Conservation (phyloP, 2,888 invertebrate genomes). For the Scaptomyza polygonia region DNA sequence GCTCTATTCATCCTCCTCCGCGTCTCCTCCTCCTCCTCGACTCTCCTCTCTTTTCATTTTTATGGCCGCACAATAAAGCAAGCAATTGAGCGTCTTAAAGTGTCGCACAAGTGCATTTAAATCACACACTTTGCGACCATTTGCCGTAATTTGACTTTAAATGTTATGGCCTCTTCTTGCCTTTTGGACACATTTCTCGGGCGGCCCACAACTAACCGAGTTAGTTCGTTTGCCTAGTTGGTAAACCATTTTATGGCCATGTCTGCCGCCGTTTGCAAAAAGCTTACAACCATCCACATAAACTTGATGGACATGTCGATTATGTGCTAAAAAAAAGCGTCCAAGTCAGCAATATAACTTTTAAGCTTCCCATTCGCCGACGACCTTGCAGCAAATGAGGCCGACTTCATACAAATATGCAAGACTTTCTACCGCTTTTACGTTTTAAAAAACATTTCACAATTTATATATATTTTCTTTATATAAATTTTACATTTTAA, state of each 20-base stretch:
- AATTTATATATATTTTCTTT: constrained; percentile 22
- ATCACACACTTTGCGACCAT: constrained; percentile 82
- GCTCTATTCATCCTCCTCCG: background rate
- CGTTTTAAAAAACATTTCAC: constrained; percentile 53
- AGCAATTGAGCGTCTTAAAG: constrained; percentile 81
- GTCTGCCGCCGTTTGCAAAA: constrained; percentile 71
- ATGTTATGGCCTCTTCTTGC: constrained; percentile 64
- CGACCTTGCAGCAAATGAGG: constrained; percentile 52
- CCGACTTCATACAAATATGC: constrained; percentile 49
- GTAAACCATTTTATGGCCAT: constrained; percentile 71
- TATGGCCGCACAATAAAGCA: constrained; percentile 79
- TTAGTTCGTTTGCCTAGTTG: constrained; percentile 66
- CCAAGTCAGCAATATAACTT: constrained; percentile 32
- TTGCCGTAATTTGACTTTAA: constrained; percentile 81
- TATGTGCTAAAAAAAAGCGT: constrained; percentile 65
- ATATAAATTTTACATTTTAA: constrained; percentile 24
- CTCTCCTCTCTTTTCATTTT: constrained; percentile 52
- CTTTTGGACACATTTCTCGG: too few species aligned
- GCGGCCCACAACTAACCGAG: too few species aligned
- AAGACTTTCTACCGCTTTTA: constrained; percentile 31
- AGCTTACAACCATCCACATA: constrained; percentile 54
- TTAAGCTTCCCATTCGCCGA: background rate
- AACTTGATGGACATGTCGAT: constrained; percentile 79
- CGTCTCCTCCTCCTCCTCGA: background rate
- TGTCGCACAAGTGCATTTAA: constrained; percentile 82